Percentiles rank a stretch among this genome's conserved stretches.
Conservation (phyloP, 2,797 vertebrate species). For the Pempheris klunzingeri region DNA sequence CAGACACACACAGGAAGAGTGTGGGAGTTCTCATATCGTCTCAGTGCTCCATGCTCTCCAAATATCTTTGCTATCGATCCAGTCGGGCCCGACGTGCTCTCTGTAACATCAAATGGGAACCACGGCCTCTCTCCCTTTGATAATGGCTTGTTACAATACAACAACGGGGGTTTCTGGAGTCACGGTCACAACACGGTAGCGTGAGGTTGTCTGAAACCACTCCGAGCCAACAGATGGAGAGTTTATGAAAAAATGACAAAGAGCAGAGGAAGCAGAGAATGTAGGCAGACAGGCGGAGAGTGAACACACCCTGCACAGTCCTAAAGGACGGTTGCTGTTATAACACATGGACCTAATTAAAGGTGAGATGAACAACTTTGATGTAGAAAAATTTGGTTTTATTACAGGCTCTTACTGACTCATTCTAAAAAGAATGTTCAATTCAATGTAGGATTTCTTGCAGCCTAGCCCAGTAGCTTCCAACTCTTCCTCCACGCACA, state of each 20-base stretch:
- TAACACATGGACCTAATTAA: slow-evolving; percentile 16
- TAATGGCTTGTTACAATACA: slow-evolving; percentile 31
- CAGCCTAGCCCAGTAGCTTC: background rate
- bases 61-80: slow-evolving; percentile 56
- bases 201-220: background rate
- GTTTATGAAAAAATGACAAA: background rate
- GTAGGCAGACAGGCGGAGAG: background rate
- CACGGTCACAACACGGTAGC: background rate
- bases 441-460: background rate
- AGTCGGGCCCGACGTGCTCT: background rate
- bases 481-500: background rate
- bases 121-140: slow-evolving; percentile 34
- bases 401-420: background rate
- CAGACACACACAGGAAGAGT: slow-evolving; percentile 4
- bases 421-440: background rate
- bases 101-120: slow-evolving; percentile 39
- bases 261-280: background rate
- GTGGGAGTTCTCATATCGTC: slow-evolving; percentile 43
- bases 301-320: background rate
- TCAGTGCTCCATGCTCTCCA: background rate
- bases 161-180: slow-evolving; percentile 17
- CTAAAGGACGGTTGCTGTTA: background rate
- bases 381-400: slow-evolving; percentile 6
- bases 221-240: background rate
- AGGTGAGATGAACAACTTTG: background rate